These are phyloP conservation scores for Aphidius gifuensis DNA, from an alignment of 1,140 invertebrate genomes.

Conservation along the genomic window DNA sequence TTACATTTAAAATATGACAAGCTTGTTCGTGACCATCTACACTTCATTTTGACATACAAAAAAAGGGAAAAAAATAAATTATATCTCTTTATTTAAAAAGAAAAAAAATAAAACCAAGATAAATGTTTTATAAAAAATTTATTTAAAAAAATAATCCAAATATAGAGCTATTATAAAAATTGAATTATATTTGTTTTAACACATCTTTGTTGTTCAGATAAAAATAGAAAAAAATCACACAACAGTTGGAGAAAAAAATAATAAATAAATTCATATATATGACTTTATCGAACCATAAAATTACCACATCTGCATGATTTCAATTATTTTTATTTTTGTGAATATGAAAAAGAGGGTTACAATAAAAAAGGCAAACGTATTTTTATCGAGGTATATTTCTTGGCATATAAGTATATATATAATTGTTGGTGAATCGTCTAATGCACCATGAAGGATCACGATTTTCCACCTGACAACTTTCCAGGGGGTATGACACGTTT, in stretches of 20 bases:
- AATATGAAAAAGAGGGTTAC: constrained; percentile 9
- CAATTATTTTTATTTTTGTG: background rate
- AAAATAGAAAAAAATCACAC: background rate
- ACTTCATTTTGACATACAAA: too few relatives aligned
- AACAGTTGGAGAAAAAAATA: background rate
- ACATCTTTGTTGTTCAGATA: too few relatives aligned
- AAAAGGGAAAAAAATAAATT: too few relatives aligned
- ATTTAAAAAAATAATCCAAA: too few relatives aligned
- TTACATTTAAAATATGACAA: too few relatives aligned
- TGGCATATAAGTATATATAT: background rate
- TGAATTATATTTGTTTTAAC: too few relatives aligned
- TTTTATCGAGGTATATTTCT: background rate
- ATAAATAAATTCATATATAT: background rate
- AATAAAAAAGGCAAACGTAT: constrained; percentile 4
- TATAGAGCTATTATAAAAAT: too few relatives aligned
- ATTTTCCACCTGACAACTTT: constrained; percentile 34
- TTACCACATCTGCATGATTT: constrained; percentile 17
- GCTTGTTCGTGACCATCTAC: too few relatives aligned
- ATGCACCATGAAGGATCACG: constrained; percentile 26
- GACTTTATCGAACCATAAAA: background rate
- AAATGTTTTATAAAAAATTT: too few relatives aligned
- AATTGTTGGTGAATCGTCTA: constrained; percentile 16
- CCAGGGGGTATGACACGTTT: constrained; percentile 3
- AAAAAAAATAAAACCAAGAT: too few relatives aligned
- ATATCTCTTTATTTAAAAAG: too few relatives aligned